Conservation (phyloP, 2,797 vertebrate genomes). For the Mallotus villosus region DNA sequence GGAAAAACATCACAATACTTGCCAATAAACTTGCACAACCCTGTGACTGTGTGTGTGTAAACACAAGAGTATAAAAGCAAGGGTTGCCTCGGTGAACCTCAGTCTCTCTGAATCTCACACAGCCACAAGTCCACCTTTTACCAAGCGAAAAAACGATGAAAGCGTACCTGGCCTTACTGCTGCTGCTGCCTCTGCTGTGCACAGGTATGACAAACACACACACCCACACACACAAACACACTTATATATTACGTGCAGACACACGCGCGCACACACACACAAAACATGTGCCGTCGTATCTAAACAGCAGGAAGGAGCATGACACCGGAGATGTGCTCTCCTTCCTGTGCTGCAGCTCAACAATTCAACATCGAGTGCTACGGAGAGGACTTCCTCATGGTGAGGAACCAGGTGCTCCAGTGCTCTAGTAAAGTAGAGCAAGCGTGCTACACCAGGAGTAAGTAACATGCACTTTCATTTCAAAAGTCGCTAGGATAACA, state of each 20-base stretch:
- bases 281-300: background rate
- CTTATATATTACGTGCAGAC: background rate
- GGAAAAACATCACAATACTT: background rate
- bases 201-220: constrained; percentile 21
- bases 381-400: constrained; percentile 59
- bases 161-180: constrained; percentile 39
- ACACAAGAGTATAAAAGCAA: constrained; percentile 37
- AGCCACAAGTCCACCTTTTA: background rate
- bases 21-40: constrained; percentile 15
- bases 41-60: background rate
- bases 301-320: too few relatives aligned
- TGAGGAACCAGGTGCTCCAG: constrained; percentile 50
- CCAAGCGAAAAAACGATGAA: constrained; percentile 41
- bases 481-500: background rate
- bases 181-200: constrained; percentile 49
- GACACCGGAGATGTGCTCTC: background rate
- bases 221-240: background rate
- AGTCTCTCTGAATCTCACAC: constrained; percentile 6
- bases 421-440: constrained; percentile 57
- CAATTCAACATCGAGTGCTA: constrained; percentile 58
- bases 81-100: background rate
- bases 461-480: constrained; percentile 15
- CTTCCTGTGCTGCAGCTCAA: constrained; percentile 36
- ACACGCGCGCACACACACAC: background rate
- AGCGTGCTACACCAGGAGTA: constrained; percentile 71